phyloP scores from a whole-genome alignment of 1,140 invertebrate species.

The Bombus sylvicola region DNA sequence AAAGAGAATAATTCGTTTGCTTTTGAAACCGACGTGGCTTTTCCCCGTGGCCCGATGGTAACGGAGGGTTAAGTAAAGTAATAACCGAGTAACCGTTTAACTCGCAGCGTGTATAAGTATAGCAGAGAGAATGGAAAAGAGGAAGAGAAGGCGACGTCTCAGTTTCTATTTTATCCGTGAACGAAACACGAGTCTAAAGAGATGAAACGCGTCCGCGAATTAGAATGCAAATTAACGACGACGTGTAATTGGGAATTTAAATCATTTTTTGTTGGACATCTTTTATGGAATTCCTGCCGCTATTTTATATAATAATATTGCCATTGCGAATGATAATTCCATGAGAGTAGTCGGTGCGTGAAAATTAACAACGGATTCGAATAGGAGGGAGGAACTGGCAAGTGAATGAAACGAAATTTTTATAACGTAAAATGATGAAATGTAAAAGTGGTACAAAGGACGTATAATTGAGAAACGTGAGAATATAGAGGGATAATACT shows the following conservation, averaged over 20 bases:
- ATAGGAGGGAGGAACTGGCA: too few species aligned
- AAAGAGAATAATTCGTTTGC: conserved; percentile 57
- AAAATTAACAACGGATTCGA: too few species aligned
- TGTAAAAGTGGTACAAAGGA: not conserved
- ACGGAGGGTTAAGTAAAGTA: conserved; percentile 54
- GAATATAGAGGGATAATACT: not conserved
- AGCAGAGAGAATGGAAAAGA: not conserved
- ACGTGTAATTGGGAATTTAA: not conserved
- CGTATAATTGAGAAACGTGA: not conserved
- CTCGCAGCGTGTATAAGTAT: not conserved
- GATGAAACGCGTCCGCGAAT: not conserved
- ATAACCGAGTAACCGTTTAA: conserved; percentile 52
- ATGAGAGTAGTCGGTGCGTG: not conserved
- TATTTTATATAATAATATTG: not conserved
- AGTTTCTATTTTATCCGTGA: not conserved
- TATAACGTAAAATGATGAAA: not conserved
- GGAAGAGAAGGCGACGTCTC: not conserved
- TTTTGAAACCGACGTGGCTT: conserved; percentile 48
- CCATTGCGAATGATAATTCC: not conserved
- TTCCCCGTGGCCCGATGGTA: conserved; percentile 5
- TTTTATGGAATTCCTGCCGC: not conserved
- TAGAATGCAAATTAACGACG: conserved; percentile 7
- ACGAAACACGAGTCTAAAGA: not conserved
- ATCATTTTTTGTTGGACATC: not conserved
- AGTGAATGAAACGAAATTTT: not conserved